Base-by-base conservation (phyloP, 1,140 invertebrate genomes). In the Subanguina moxae region DNA sequence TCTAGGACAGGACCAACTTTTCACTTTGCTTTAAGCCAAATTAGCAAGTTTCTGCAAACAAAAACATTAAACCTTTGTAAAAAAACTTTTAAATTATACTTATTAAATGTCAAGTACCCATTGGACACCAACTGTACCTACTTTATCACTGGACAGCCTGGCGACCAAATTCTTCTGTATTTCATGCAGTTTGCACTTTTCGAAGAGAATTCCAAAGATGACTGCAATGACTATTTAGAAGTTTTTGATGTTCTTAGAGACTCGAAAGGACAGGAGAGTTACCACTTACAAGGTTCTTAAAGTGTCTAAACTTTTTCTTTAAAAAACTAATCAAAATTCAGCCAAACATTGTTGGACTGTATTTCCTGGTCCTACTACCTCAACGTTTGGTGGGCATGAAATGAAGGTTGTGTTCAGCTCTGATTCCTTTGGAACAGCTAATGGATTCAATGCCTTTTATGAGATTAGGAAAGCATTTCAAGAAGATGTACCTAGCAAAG, bases 111-210 rank as follows among this genome's bases (percentile, higher is more conserved):
- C 11, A 38, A 38, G 32, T 78, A 78, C 48, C 77, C 77, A 1
- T 58, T 78, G 13, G 78, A 78, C 67, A 77, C 78, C 30, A 80
- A 81, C 56, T 80, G 78, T 52, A 78, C 78, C 32, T 80, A 80
- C 57, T 70, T 67, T 43, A 79, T 80, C 43, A 48, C 67, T 42
- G 78, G 80, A 1, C 43, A 70, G 8, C 72, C 73, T 8, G 77
- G 73, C 42, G 62, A 76, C 28, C 67, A 78, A 62, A 76, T 82
- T 64, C 69, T 81, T 17, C 28, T 80, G 1, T 78, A 82, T 61
- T 82, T 82, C 48, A 77, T 80, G 62, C 80, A 82, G 62, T 82
- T 82, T 64, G 80, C 80, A 0, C 62, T 82, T 13, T 76, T 72
- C 58, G 75, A 76, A 27, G 78, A 77, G 28, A 65, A 71, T 19